Base-by-base conservation (phyloP, 2,113 vertebrate species). In the Colius striatus region DNA sequence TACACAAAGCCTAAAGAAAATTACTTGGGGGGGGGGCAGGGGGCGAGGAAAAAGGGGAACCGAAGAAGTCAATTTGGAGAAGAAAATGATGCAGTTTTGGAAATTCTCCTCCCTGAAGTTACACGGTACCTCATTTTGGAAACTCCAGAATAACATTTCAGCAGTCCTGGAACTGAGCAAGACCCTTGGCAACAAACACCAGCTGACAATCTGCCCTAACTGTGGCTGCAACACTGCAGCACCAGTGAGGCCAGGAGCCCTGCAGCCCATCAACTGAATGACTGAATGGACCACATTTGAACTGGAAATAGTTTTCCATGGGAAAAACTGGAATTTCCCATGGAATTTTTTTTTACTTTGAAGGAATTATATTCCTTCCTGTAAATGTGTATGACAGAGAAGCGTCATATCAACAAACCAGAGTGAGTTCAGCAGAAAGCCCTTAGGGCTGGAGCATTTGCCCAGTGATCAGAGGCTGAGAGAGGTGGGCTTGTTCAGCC, bases 101-200 rank as follows among this genome's bases (percentile, higher is more conserved):
- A 96, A 94, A 95, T 87, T 83, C 72, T 96, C 63, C 78, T 89
- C 82, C 78, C 91, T 91, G 51, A 90, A 92, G 87, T 77, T 60
- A 75, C 55, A 79, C 34, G 73, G 89, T 90, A 79, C 67, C 63
- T 95, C 81, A 70, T 87, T 91, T 73, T 83, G 71, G 87, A 91
- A 96, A 85, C 62, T 87, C 62, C 55, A 47, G 62, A 84, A 47
- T 43, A 89, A 89, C 55, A 29, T 47, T 92, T 65, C 62, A 67
- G 68, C 77, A 78, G 80, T 26, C 27, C 87, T 92, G 86, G 92
- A 95, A 75, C 48, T 30, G 61, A 89, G 11, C 5, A 50, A 50
- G 65, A 68, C 34, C 77, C 70, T 57, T 55, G 87, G 70, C 61
- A 81, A 36, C 4, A 27, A 81, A 41, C 4, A 27, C 41, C 68